Evolutionary conservation across 1,140 invertebrate species (phyloP), one percentile per base, ranked within the genome.

Genomic region (Neuroterus valhalla): DNA sequence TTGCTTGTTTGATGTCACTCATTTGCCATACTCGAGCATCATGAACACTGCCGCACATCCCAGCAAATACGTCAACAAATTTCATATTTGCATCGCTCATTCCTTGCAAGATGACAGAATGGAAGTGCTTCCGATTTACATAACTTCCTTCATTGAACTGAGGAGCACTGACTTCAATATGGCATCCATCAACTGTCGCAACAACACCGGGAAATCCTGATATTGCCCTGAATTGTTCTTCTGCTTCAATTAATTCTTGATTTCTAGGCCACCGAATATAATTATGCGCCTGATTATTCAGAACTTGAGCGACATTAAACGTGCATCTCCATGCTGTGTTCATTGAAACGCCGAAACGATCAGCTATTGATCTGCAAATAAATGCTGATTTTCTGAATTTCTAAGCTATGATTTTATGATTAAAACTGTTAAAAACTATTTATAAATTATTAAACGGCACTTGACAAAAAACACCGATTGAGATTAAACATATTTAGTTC

Each of bases 1-100:
- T 74, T 23, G 44, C n/a, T 31, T 45, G 21, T 23, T 76, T 12
- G 38, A 69, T 23, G 15, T 48, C 17, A 31, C 44, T 42, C 43
- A 81, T 72, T 52, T 72, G 26, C 1, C 75, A 81, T 19, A 82
- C 77, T 62, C 81, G 66, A 0, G 78, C 79, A 79, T 87, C 85
- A 43, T 86, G 83, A 3, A 83, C 77, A 50, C 76, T 78, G 15
- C 85, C 81, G 44, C 83, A 80, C 52, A 70, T 69, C 21, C 84
- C 83, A n/a, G 77, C 78, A 71, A 84, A 84, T 3, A 80, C 76
- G 74, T 86, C 79, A 5, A 78, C 44, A 72, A 87, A 86, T 62
- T 38, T 78, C 52, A 43, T 71, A 1, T 66, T 68, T 14, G 1
- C 21, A 43, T 74, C 72, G 15, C 76, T 72, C 10, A 74, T 71